Base-by-base conservation (phyloP, 2,797 vertebrate species). In the Molossus alvarezi region DNA sequence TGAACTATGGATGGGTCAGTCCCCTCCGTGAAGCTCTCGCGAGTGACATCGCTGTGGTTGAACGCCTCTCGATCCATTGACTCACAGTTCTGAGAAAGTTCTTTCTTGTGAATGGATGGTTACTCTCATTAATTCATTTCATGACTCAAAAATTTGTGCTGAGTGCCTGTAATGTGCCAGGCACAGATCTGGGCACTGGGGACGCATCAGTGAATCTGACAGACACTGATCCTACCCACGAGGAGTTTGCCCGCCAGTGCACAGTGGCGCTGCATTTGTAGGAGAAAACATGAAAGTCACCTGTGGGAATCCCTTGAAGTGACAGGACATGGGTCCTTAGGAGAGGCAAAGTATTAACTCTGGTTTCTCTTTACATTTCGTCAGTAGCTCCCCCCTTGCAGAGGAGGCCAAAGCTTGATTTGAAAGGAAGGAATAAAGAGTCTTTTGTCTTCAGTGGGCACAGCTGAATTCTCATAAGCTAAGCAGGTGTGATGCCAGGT, bases 51-150 rank as follows among this genome's bases (percentile, higher is more conserved):
- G 53, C 69, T 48, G 25, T 85, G 76, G 21, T 41, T 7, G 2
- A 57, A 57, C 0, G 3, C n/a, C 33, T 48, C 60, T 79, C 1
- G 0, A 37, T 76, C 17, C 5, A 1, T 29, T 18, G 21, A 71
- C 37, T 82, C 69, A 48, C 12, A 58, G 75, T 55, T 51, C 71
- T 83, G 45, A 64, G 60, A 45, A 89, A 73, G 91, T 92, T 57
- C 51, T 75, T 69, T 80, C 65, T 51, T 62, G 69, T 33, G 57
- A 84, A 76, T 71, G 3, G 2, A 9, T 21, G 37, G 62, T 55
- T 73, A 57, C 21, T 64, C 85, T 64, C 76, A 72, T 48, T 92
- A 71, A 67, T 67, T 87, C 29, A 64, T 55, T 69, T 65, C 57
- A 77, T 72, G 72, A 71, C 45, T 84, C 33, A 90, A n/a, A 71